Conservation (phyloP, 2,113 vertebrate species). For the Gopherus flavomarginatus region DNA sequence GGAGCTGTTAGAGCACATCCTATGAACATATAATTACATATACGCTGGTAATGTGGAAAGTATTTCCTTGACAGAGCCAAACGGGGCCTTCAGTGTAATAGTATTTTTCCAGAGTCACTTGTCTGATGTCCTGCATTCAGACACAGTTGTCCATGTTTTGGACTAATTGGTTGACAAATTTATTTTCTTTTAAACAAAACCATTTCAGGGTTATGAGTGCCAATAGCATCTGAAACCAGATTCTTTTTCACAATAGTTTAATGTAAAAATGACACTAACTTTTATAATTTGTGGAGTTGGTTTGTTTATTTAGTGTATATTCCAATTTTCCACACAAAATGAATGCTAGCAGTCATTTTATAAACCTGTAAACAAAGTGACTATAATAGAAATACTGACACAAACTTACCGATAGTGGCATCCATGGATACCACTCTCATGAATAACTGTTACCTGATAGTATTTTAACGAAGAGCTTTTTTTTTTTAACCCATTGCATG, state of each 20-base stretch:
- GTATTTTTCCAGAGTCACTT: slow-evolving; percentile 41
- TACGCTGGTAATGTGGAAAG: slow-evolving; percentile 34
- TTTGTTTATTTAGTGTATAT: slow-evolving; percentile 17
- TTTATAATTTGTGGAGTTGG: slow-evolving; percentile 41
- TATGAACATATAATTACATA: slow-evolving; percentile 51
- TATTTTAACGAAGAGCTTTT: slow-evolving; percentile 14
- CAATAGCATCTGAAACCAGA: slow-evolving; percentile 11
- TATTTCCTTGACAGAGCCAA: slow-evolving; percentile 45
- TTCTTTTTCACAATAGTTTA: slow-evolving; percentile 21
- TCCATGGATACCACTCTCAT: slow-evolving; percentile 8
- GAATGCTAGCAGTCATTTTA: slow-evolving; percentile 7
- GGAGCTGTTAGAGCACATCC: slow-evolving; percentile 33
- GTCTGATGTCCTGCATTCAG: slow-evolving; percentile 56
- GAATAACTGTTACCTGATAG: neutral
- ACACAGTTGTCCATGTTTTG: slow-evolving; percentile 15
- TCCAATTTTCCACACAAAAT: slow-evolving; percentile 20
- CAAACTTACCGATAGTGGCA: neutral
- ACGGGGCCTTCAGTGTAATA: slow-evolving; percentile 33
- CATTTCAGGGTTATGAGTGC: slow-evolving; percentile 29
- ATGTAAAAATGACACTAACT: slow-evolving; percentile 12
- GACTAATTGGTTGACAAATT: slow-evolving; percentile 40
- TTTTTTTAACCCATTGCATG: slow-evolving; percentile 4
- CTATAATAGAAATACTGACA: slow-evolving; percentile 13
- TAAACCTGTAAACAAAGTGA: slow-evolving; percentile 37
- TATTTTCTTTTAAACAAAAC: slow-evolving; percentile 48